Evolutionary conservation across 2,888 invertebrate genomes (phyloP).

Genomic region (Lepidonotus clava): DNA sequence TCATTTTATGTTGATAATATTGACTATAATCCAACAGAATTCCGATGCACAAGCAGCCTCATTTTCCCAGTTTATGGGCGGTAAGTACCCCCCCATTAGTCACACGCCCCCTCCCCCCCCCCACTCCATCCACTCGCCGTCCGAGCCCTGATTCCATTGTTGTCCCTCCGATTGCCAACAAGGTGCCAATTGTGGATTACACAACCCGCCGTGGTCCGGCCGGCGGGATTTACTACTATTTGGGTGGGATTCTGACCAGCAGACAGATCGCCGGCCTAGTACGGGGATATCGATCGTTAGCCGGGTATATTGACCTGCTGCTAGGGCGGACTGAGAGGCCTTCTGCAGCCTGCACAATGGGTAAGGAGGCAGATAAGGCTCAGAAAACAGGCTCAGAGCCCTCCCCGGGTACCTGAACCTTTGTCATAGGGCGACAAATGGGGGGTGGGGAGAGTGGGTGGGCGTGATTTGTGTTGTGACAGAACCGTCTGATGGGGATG

Average conservation of each 20-base stretch:
- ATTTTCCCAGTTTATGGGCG: too few relatives aligned
- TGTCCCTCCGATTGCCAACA: not conserved
- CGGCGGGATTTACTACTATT: not conserved
- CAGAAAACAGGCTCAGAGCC: too few relatives aligned
- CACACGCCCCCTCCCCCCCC: too few relatives aligned
- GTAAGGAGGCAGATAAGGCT: not conserved
- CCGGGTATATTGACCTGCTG: not conserved
- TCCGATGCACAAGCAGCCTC: too few relatives aligned
- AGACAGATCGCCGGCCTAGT: not conserved
- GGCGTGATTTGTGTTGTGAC: too few relatives aligned
- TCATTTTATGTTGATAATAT: too few relatives aligned
- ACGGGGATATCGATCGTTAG: slow-evolving; percentile 16
- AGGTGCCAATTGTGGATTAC: not conserved
- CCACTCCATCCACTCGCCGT: not conserved
- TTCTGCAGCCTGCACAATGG: not conserved
- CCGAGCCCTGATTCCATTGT: not conserved
- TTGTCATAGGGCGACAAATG: too few relatives aligned
- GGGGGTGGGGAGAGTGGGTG: too few relatives aligned
- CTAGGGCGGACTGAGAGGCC: not conserved
- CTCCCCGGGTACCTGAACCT: too few relatives aligned
- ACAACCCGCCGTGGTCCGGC: not conserved
- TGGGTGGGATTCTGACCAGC: slow-evolving; percentile 6
- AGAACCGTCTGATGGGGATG: too few relatives aligned
- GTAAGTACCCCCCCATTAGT: too few relatives aligned
- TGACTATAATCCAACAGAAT: too few relatives aligned